Evolutionary conservation across 2,797 vertebrate species (phyloP), one percentile per base, ranked within the genome.

Genomic region (Coranthus polyacanthus): DNA sequence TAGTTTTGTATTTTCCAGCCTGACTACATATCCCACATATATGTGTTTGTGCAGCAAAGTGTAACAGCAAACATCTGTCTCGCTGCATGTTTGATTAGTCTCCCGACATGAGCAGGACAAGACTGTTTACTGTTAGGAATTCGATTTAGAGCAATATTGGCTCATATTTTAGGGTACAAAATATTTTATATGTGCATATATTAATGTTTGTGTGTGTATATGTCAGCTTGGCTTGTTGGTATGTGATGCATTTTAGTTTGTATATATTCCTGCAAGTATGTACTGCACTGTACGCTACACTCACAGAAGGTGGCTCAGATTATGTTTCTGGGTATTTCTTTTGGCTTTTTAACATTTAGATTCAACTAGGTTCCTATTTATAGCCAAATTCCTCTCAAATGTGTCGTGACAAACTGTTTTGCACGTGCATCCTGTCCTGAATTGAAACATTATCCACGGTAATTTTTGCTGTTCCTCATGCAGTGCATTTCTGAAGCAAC

Each of bases 21-120:
- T 4, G 18, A 58, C 63, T 52, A 32, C 53, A 20, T 50, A 56
- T 60, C 47, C 47, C 38, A 50, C 55, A 42, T 73, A 24, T 61
- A 54, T 64, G 50, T 58, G 54, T 82, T 43, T 82, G 83, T 67
- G 81, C 78, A 75, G 70, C 55, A 50, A 84, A 83, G 83, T 84
- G 78, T 57, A 78, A 79, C 79, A 8, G 56, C 59, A 64, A 79
- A 67, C 84, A 88, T 87, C 80, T 80, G 75, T 84, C 83, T 88
- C 58, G 37, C 72, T 70, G 58, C 63, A 29, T 54, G 47, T 91
- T 83, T 85, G 83, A 82, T 88, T 88, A 62, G 75, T 77, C 67
- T 82, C 75, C 60, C 60, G 79, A 86, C 78, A 64, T 4, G 0
- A 56, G 53, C 60, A 37, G 37, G 59, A 45, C 45, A 32, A 22